Evolutionary conservation across 2,888 invertebrate species (phyloP).

Genomic region (Hypolimnas misippus): DNA sequence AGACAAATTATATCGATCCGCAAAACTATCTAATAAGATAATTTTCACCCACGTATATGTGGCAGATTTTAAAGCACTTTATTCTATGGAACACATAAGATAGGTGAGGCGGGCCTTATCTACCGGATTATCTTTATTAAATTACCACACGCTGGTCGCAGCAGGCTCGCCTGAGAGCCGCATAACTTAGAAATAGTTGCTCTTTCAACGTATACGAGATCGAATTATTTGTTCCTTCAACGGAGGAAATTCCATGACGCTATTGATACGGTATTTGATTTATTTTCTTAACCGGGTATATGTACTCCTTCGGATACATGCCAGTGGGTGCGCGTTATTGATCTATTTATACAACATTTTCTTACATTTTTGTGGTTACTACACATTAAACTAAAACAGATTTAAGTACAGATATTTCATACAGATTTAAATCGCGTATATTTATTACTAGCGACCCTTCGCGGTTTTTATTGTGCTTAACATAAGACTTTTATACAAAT

Average conservation of each 20-base stretch:
- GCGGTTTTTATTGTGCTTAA: too few relatives aligned
- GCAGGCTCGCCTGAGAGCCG: conserved; percentile 50
- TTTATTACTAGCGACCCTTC: too few relatives aligned
- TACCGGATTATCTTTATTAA: conserved; percentile 76
- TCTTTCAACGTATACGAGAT: conserved; percentile 48
- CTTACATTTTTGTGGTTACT: too few relatives aligned
- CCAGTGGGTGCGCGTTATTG: neutral
- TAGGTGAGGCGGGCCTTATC: conserved; percentile 51
- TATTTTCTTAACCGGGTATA: conserved; percentile 5
- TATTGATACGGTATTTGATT: conserved; percentile 17
- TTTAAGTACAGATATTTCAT: too few relatives aligned
- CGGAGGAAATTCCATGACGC: conserved; percentile 40
- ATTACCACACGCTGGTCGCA: conserved; percentile 77
- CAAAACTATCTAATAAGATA: conserved; percentile 19
- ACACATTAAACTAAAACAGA: too few relatives aligned
- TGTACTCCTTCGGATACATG: neutral
- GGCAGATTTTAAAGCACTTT: conserved; percentile 43
- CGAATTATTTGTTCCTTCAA: conserved; percentile 48
- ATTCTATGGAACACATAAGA: conserved; percentile 33
- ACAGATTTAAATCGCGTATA: too few relatives aligned
- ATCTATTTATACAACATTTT: neutral
- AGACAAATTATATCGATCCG: conserved; percentile 10
- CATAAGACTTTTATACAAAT: neutral
- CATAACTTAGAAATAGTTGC: conserved; percentile 51
- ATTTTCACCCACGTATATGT: conserved; percentile 30